Base-by-base conservation (phyloP, 2,888 invertebrate genomes). In the Epinotia brunnichana region DNA sequence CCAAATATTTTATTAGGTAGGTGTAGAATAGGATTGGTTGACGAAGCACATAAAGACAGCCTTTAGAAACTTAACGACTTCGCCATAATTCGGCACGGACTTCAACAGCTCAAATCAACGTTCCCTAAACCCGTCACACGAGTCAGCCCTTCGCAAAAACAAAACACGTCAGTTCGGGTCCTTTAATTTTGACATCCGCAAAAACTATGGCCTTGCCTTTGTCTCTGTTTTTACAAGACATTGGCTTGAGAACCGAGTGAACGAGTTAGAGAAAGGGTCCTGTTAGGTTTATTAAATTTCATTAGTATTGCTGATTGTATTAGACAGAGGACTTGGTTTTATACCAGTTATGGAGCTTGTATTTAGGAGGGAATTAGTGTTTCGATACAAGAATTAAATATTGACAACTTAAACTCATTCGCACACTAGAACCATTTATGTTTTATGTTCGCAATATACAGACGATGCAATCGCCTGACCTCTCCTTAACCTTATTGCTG, bases 181-280 rank as follows among this genome's bases (percentile, higher is more conserved):
- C 67, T 62, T 72, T 68, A 54, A 71, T 66, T 71, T 56, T 35
- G 73, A 75, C 75, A 74, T 74, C 73, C 76, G 73, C 70, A 77
- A 77, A 77, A 75, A 77, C 74, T 56, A 41, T 66, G 79, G 78
- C 80, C 80, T 80, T 79, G 78, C 76, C 77, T 74, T 78, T 77
- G 79, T 76, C 73, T 77, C 69, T 53, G 63, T 75, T 78, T 75
- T 74, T 76, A 68, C 60, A 24, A 41, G 35, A 53, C 60, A 9
- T 51, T 48, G 56, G 63, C 68, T 63, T 75, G 76, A 74, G 78
- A 77, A 76, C 73, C 13, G 29, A 63, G 35, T 41, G 59, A 68
- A 68, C 67, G 48, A 35, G 67, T 67, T 67, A 13, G 35, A 19
- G 15, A 63, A 44, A 61, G 48, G 15, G 48, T 62, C 24, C 62